Base-by-base conservation (phyloP, 2,797 vertebrate species). In the Diplodus puntazzo region DNA sequence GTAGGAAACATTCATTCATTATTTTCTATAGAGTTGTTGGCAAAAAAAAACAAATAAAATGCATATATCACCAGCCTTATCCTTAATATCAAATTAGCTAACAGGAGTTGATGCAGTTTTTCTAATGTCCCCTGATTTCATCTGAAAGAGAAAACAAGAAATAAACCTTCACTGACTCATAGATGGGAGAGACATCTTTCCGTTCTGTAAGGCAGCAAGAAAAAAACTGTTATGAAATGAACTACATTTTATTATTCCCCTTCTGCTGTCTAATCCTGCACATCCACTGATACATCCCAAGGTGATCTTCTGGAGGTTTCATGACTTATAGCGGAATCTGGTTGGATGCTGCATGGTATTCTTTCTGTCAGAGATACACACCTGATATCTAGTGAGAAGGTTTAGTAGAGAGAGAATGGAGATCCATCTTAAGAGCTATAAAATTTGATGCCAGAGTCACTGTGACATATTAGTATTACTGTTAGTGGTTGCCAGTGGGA, bases 341-440 rank as follows among this genome's bases (percentile, higher is more conserved):
- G 12, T 46, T 27, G 54, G 21, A 64, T 34, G 9, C 61, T 34
- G 42, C 14, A 5, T 66, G 53, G 52, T 76, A 61, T 83, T 78
- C 70, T 62, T 77, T 65, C 75, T 13, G 45, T 76, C 66, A 52
- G 21, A 71, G 17, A 50, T 9, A 69, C 18, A 73, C 53, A 73
- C 23, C 30, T 57, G 11, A 53, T 77, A 73, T 84, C 39, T 50
- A 39, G 34, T 59, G 59, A 48, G 60, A 60, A 49, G 61, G 30
- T 68, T 73, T 61, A 30, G 63, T 43, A 14, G 46, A 69, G 49
- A 67, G 34, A 63, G 53, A 50, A 55, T 73, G 65, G 30, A 73
- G 43, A 82, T 84, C 49, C 60, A 72, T 80, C 61, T 43, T 80
- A 84, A 55, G 54, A 71, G 71, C 57, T 59, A 81, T 77, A 76